A percentile compares a stretch with the other conserved stretches of the same genome.
These are phyloP conservation scores for Scatophagus argus DNA, from an alignment of 2,113 vertebrate genomes.

Conservation along the genomic window DNA sequence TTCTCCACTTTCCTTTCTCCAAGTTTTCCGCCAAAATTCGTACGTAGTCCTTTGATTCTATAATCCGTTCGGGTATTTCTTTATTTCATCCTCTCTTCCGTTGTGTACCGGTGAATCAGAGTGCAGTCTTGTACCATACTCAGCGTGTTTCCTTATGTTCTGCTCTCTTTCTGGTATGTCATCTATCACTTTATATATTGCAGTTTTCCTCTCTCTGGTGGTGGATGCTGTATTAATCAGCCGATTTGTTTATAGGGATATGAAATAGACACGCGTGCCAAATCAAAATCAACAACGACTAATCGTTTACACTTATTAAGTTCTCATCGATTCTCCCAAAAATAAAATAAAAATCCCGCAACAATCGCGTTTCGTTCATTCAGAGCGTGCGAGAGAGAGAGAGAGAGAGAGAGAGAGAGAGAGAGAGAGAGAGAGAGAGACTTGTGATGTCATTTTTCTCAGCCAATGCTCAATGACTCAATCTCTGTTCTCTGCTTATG, in stretches of 20 bases:
- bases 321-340: too few species aligned
- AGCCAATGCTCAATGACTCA: conserved; percentile 39
- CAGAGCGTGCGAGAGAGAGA: background rate
- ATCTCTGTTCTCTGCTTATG: too few species aligned
- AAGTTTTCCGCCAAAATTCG: conserved; percentile 32
- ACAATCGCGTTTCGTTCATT: background rate
- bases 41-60: background rate
- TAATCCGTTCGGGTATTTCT: background rate
- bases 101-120: background rate
- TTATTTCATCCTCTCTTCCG: background rate
- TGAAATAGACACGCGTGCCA: background rate
- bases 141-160: background rate
- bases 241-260: background rate
- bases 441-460: conserved; percentile 55
- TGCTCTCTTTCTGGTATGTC: background rate
- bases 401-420: background rate
- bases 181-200: background rate
- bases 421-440: conserved; percentile 10
- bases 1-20: conserved; percentile 1
- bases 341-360: background rate
- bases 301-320: background rate
- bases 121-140: too few species aligned
- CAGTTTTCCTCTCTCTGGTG: background rate
- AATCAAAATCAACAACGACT: background rate
- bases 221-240: background rate